Percentiles rank a stretch among this genome's conserved stretches.
Conservation (phyloP, 2,888 invertebrate species). For the Smittia aterrima region DNA sequence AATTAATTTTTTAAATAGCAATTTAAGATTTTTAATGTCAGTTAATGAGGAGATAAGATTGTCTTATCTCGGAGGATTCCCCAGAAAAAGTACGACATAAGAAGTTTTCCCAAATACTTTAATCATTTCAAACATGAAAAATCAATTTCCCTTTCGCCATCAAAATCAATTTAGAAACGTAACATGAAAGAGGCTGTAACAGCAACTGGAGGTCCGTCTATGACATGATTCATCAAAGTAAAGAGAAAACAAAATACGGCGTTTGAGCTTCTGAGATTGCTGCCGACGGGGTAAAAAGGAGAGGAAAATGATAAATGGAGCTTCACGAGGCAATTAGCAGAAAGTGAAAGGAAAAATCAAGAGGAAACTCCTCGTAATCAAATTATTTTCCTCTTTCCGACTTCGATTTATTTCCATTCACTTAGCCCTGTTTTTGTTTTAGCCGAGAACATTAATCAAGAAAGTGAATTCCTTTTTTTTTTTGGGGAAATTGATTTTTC, state of each 20-base stretch:
- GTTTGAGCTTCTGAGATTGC: not conserved
- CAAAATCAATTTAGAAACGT: not conserved
- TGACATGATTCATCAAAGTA: not conserved
- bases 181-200: not conserved
- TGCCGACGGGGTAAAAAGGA: not conserved
- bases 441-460: too few species aligned
- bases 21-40: too few species aligned
- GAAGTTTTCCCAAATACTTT: too few species aligned
- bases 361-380: not conserved
- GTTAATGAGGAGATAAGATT: too few species aligned
- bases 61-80: too few species aligned
- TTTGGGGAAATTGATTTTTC: too few species aligned
- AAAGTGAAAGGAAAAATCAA: conserved; percentile 1
- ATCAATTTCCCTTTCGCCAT: not conserved
- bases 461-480: too few species aligned
- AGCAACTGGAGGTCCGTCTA: not conserved
- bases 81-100: too few species aligned
- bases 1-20: too few species aligned
- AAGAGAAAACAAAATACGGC: not conserved
- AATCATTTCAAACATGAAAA: not conserved
- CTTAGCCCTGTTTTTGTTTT: too few species aligned
- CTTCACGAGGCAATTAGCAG: conserved; percentile 6
- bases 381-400: too few species aligned
- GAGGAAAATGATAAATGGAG: conserved; percentile 12
- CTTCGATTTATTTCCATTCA: too few species aligned